Evolutionary conservation across 2,888 invertebrate genomes (phyloP).

Genomic region (Apotomis betuletana): DNA sequence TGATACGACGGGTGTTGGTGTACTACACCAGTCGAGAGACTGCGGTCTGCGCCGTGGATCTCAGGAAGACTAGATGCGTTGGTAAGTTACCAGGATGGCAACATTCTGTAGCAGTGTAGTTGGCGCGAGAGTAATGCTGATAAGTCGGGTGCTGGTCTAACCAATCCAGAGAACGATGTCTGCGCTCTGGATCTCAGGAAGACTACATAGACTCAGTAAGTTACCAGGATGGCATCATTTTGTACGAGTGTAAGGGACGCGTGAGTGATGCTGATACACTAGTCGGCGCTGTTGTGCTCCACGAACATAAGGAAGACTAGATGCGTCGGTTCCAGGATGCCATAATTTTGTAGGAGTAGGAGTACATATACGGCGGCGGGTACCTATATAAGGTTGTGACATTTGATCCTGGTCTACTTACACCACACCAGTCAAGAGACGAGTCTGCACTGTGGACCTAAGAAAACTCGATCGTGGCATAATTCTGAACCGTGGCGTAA

Average conservation of each 20-base stretch:
- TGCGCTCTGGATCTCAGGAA: constrained; percentile 90
- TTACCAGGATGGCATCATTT: constrained; percentile 20
- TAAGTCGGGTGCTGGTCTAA: constrained; percentile 53
- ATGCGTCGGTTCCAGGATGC: constrained; percentile 85
- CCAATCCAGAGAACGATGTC: constrained; percentile 77
- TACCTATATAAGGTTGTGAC: too few relatives aligned
- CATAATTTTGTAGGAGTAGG: too few relatives aligned
- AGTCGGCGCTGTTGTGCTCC: constrained; percentile 82
- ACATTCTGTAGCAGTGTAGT: not conserved
- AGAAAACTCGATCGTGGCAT: too few relatives aligned
- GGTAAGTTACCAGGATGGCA: constrained; percentile 75
- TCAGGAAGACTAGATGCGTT: constrained; percentile 91
- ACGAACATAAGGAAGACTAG: constrained; percentile 92
- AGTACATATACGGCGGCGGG: too few relatives aligned
- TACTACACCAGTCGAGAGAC: constrained; percentile 82
- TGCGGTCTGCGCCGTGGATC: constrained; percentile 86
- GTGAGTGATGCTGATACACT: constrained; percentile 51
- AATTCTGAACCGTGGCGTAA: too few relatives aligned
- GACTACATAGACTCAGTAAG: constrained; percentile 90
- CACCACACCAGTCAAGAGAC: too few relatives aligned
- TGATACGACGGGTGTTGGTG: constrained; percentile 86
- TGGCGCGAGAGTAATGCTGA: not conserved
- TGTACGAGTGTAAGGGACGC: not conserved
- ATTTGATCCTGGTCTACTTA: too few relatives aligned
- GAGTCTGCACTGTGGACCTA: too few relatives aligned